Percentiles rank a stretch among this genome's conserved stretches.
Evolutionary conservation across 2,113 vertebrate species (phyloP).

Genomic region (Zosterops hypoxanthus): DNA sequence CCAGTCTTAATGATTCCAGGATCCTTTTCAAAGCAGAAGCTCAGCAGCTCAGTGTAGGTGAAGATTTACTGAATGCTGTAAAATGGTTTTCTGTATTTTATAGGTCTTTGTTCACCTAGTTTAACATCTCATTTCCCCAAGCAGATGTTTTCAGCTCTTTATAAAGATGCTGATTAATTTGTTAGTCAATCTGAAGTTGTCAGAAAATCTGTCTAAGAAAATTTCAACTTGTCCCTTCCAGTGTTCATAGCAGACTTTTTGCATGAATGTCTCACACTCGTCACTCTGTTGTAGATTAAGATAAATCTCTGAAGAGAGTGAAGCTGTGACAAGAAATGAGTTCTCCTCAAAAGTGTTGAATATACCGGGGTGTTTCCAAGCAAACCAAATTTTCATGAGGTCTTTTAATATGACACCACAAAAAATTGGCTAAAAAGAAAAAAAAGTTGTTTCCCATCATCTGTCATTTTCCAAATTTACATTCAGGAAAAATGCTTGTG

Average conservation of each 20-base stretch:
- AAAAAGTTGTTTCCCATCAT: neutral
- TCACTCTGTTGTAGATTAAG: neutral
- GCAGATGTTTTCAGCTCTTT: neutral
- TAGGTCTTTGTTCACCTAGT: neutral
- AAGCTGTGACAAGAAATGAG: neutral
- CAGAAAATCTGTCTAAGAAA: neutral
- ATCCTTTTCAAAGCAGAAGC: neutral
- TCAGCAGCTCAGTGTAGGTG: neutral
- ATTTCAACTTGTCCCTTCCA: neutral
- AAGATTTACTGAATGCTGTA: neutral
- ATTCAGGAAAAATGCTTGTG: neutral
- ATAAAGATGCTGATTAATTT: neutral
- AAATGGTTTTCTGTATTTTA: neutral
- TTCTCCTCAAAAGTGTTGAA: neutral
- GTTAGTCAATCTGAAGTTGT: neutral
- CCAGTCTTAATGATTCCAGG: neutral
- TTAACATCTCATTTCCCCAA: neutral
- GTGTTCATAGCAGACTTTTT: neutral
- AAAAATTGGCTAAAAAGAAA: neutral
- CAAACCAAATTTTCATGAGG: neutral
- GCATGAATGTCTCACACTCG: neutral
- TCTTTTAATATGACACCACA: neutral
- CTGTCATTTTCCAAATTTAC: neutral
- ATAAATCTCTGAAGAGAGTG: neutral
- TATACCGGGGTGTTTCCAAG: neutral